Evolutionary conservation across 2,888 invertebrate species (phyloP), one percentile per base, ranked within the genome.

Genomic region (Netelia melanura): DNA sequence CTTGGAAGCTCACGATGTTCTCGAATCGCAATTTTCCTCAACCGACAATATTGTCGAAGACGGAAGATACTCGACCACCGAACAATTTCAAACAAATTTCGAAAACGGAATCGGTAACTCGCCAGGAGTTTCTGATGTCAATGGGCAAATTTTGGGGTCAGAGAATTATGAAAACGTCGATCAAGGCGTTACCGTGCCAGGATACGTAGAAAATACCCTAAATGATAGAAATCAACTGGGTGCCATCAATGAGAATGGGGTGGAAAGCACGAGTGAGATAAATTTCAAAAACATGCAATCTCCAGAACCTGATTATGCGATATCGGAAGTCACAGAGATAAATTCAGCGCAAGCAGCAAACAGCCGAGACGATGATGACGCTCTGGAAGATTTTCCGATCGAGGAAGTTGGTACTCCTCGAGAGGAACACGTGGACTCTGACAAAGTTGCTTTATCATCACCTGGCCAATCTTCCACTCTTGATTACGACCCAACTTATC

Each of bases 401-500:
- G 30, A 74, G 14, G 25, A 17, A 48, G 30, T 72, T 21, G 44
- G 23, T 14, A 6, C 2, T 6, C 30, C 67, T 9, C n/a, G 8
- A 23, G 43, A 82, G 3, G 58, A 67, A 48, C 58, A 48, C 52
- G 10, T 74, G 9, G 38, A 64, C n/a, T 3, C 38, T 10, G 56
- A 71, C 68, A 76, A 71, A 11, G 67, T 86, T 8, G 30, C 23
- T 17, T 52, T 44, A 48, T 38, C 64, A 9, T 38, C 65, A 10
- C 68, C 14, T 9, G 44, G 64, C 21, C 64, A 17, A 14, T 52
- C 71, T 30, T n/a, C n/a, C n/a, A 54, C 58, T 61, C 9, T 61
- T 3, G 62, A 72, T 17, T 70, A 62, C 21, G 67, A 83, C 48
- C 75, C 82, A 44, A 77, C 82, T 2, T 88, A 83, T 56, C 70